Base-by-base conservation (phyloP, 1,140 invertebrate species). In the Drepana arcuata region DNA sequence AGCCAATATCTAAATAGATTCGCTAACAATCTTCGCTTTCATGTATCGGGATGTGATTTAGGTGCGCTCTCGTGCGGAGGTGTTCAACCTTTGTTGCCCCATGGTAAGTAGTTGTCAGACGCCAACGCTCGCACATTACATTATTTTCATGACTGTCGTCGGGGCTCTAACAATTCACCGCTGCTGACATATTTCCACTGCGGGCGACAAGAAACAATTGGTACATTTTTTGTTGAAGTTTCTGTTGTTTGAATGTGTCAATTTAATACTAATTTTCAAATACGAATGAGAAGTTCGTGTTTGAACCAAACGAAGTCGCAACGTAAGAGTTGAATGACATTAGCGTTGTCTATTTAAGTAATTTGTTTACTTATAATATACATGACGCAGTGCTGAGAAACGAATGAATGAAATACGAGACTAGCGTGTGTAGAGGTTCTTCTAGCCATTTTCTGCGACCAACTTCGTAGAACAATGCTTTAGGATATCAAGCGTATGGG, bases 381-480 rank as follows among this genome's bases (percentile, higher is more conserved):
- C 6, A 31, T 25, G 10, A 29, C 26, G 11, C 21, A 13, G 10
- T 13, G 11, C 12, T n/a, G 11, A 26, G 29, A 28, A 13, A 35
- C 4, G 25, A 12, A 12, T 27, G 43, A 35, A 48, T 34, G 38
- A 35, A 48, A 41, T 26, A 7, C 12, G 38, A 48, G 29, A 14
- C 13, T 31, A 29, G 16, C 16, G 14, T 25, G 41, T 30, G 48
- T 45, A 26, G 48, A 50, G 41, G 41, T 33, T 48, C 31, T 39
- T 36, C 37, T 41, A 43, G 50, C 38, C 36, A 48, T 39, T 48
- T 44, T 32, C 37, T 32, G 37, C 41, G 11, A 31, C 36, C 29
- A 32, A 27, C 45, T 56, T 56, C 52, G 40, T 44, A 56, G 52
- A 56, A 56, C 30, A 41, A 14, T 40, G 40, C 38, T 56, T 56